phyloP scores from a whole-genome alignment of 2,888 invertebrate species.

The Ochlodes sylvanus region DNA sequence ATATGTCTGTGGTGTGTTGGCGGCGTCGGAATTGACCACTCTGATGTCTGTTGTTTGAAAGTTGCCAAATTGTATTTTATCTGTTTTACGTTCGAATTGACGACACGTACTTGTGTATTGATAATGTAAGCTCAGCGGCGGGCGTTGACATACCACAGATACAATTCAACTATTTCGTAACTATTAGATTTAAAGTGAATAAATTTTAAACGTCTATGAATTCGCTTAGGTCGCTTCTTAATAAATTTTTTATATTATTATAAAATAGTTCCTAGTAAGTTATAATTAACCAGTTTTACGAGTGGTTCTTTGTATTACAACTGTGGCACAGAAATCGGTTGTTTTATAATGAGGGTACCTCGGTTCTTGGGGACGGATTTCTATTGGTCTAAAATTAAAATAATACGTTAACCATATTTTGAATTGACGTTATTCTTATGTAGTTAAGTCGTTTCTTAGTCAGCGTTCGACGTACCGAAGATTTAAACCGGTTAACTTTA shows the following conservation, averaged over 20 bases:
- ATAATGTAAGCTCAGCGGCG: constrained; percentile 1
- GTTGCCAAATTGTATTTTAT: constrained; percentile 24
- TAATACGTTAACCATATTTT: too few relatives aligned
- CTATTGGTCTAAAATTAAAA: neutral
- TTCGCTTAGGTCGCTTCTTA: constrained; percentile 69
- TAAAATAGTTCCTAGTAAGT: constrained; percentile 70
- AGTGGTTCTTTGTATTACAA: constrained; percentile 25
- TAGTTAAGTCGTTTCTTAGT: too few relatives aligned
- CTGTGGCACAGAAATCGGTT: constrained; percentile 32
- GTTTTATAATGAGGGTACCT: neutral
- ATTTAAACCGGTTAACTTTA: too few relatives aligned
- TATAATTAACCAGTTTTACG: constrained; percentile 45
- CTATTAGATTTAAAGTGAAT: constrained; percentile 44
- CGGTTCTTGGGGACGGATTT: neutral
- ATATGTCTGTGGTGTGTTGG: constrained; percentile 49
- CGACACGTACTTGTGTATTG: neutral
- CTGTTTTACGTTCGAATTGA: constrained; percentile 11
- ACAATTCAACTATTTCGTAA: constrained; percentile 38
- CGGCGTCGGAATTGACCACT: constrained; percentile 6
- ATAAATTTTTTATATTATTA: constrained; percentile 42
- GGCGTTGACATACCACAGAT: constrained; percentile 36
- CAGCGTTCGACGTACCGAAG: too few relatives aligned
- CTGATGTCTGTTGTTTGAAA: neutral
- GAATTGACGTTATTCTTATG: too few relatives aligned
- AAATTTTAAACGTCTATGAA: constrained; percentile 51